A percentile compares a stretch with the other conserved stretches of the same genome.
Conservation (phyloP, 2,113 vertebrate genomes). For the Oryzias melastigma region DNA sequence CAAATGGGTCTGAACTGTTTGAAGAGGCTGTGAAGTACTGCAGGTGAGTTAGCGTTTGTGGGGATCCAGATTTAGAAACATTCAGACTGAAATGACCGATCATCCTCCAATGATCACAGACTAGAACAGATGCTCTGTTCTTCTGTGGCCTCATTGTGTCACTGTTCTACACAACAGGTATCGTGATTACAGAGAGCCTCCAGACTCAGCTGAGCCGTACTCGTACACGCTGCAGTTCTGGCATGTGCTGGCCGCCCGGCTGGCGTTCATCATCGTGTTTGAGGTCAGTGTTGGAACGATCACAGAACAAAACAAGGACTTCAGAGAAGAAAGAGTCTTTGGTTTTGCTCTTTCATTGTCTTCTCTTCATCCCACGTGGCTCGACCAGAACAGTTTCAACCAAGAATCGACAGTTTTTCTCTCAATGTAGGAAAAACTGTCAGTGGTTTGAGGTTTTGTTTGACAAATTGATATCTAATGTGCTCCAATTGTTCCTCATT, state of each 20-base stretch:
- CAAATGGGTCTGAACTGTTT: conserved; percentile 84
- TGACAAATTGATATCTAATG: no score
- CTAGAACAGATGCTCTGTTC: background rate
- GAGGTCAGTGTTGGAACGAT: conserved; percentile 80
- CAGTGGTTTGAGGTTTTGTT: no score
- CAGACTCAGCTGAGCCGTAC: conserved; percentile 84
- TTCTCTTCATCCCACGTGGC: conserved; percentile 12
- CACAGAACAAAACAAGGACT: background rate
- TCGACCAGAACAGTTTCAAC: background rate
- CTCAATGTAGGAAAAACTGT: no score
- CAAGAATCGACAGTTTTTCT: no score
- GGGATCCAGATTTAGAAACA: background rate
- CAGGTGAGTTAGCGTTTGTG: conserved; percentile 48
- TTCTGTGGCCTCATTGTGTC: background rate
- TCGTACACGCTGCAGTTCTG: conserved; percentile 94
- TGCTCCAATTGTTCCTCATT: no score
- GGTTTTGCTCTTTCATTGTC: background rate
- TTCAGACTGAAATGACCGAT: background rate
- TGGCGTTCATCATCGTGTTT: conserved; percentile 97
- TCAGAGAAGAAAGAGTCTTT: conserved; percentile 14
- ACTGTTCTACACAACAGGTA: conserved; percentile 75
- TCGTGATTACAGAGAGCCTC: conserved; percentile 91
- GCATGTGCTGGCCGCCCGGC: conserved; percentile 91
- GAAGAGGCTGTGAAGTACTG: conserved; percentile 86
- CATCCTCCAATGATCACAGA: background rate